Conservation (phyloP, 2,888 invertebrate genomes). For the Agrochola macilenta region DNA sequence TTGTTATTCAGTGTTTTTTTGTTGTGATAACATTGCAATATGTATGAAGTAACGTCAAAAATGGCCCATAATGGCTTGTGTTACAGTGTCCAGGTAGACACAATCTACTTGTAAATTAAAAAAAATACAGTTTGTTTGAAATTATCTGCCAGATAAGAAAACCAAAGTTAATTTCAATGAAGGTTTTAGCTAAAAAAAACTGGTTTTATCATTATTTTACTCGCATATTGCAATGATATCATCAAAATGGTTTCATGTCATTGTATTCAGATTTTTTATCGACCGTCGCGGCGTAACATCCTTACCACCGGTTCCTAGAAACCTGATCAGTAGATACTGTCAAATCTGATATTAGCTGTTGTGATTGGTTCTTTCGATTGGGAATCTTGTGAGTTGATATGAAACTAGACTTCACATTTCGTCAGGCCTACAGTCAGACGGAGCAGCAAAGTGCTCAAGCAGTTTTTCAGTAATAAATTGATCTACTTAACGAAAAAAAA, state of each 20-base stretch:
- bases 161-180: too few species aligned
- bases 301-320: too few species aligned
- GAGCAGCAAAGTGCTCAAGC: too few species aligned
- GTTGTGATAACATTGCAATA: slow-evolving; percentile 19
- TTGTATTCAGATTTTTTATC: background rate
- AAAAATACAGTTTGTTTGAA: background rate
- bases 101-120: background rate
- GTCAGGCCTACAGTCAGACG: too few species aligned
- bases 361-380: too few species aligned
- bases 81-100: background rate
- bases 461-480: too few species aligned
- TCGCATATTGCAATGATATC: slow-evolving; percentile 24
- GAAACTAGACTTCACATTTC: too few species aligned
- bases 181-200: too few species aligned
- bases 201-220: too few species aligned
- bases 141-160: background rate
- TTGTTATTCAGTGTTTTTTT: slow-evolving; percentile 10
- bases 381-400: too few species aligned
- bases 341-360: background rate
- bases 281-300: background rate
- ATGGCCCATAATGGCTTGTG: background rate
- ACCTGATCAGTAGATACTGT: too few species aligned
- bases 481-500: too few species aligned
- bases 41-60: slow-evolving; percentile 1
- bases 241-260: background rate